Base-by-base conservation (phyloP, 2,888 invertebrate species). In the Sympetrum striolatum region DNA sequence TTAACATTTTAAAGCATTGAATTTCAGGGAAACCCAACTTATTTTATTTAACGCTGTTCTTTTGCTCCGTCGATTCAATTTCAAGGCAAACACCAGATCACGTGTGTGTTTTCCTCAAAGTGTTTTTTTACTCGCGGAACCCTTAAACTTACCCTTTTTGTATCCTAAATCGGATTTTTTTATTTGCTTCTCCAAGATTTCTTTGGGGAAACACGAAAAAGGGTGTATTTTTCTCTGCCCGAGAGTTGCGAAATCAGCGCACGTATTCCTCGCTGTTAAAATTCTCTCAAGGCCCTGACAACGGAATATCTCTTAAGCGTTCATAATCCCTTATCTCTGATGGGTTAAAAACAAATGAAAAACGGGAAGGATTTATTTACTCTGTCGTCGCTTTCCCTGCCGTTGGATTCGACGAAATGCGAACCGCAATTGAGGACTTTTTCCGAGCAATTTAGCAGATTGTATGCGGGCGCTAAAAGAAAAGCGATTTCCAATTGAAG, bases 251-350 rank as follows among this genome's bases (percentile, higher is more conserved):
- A 25, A 86, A 60, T 60, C 86, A 58, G 22, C 37, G 60, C 64
- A 60, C 86, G 86, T 86, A 60, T 86, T 86, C 60, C 39, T 14
- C 60, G 18, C 37, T 22, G 60, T 86, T 86, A 86, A 86, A 37
- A 86, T 86, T 86, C 86, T 64, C 64, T 86, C 37, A 82, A 60
- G 82, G 82, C 37, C 58, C 18, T 58, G 22, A 18, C 18, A 64
- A 64, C 86, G 60, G 37, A 86, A 60, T 86, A 64, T 86, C 86
- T 35, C 64, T 86, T 60, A 86, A 86, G 86, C 86, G 60, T 35
- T 86, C 82, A 82, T 82, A 82, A 82, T 82, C 60, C n/a, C 37
- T 86, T 86, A 86, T 86, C 86, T 39, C 64, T 64, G n/a, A 58
- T 37, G 53, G 37, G 60, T 12, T 35, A 86, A 37, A 86, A 60